Evolutionary conservation across 2,888 invertebrate species (phyloP), one percentile per base, ranked within the genome.

Genomic region (Suillia variegata): DNA sequence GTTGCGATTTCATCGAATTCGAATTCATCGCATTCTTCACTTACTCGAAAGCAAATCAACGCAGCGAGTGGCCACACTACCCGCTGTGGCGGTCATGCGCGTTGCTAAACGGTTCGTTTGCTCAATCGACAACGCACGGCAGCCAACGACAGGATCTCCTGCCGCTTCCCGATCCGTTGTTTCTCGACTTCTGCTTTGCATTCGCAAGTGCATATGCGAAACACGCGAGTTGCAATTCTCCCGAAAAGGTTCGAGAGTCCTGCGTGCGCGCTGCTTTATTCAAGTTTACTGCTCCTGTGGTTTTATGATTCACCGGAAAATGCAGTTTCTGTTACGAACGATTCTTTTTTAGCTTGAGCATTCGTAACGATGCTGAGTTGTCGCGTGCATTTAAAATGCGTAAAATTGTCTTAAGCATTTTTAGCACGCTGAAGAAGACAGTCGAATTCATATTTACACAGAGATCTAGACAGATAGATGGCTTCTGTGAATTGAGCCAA

Each of bases 221-320:
- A 15, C 18, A 15, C 42, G 15, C 18, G 15, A n/a, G 42, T 17
- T 8, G 6, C 6, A n/a, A 6, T 15, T 42, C n/a, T 6, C 5
- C 5, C 6, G n/a, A 15, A 42, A 5, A 17, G 5, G n/a, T 17
- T 22, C 21, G 21, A 18, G 17, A 12, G 6, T n/a, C 48, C 20
- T 33, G 38, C 15, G 33, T 13, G 24, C 21, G 21, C 13, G 24
- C 33, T 17, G 33, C 17, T 10, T 12, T 42, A 24, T 38, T 15
- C n/a, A n/a, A n/a, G n/a, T n/a, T n/a, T n/a, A n/a, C n/a, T 31
- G 55, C 60, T 64, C 62, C 65, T 52, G 59, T 49, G 26, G 62
- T 63, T 67, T 69, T 67, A 69, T 67, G 64, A 64, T 67, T 69
- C 66, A 52, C 42, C 53, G 56, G 67, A 69, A 69, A 45, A 2